Evolutionary conservation across 2,113 vertebrate species (phyloP), one percentile per base, ranked within the genome.

Genomic region (Mellivora capensis): DNA sequence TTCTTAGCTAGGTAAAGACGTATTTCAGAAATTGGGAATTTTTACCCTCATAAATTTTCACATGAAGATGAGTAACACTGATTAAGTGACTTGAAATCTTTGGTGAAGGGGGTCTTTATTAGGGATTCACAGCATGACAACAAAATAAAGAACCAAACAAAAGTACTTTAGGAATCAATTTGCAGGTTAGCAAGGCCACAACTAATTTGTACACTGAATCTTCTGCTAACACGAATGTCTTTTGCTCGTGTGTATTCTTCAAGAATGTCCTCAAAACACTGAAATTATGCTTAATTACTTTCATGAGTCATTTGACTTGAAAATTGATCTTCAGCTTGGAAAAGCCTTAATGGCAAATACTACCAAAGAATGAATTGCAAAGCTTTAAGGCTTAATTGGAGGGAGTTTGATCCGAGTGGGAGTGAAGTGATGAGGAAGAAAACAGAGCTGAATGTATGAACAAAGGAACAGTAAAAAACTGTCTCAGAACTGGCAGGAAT

Each of bases 271-370:
- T 95, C 34, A 67, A 97, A 44, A 79, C 54, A 87, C 29, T 83
- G 77, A 59, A 69, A 97, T 93, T 90, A 74, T 87, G 39, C 12
- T 94, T 94, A 91, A 86, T 96, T 84, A 71, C 34, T 90, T 64
- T 47, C 25, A 37, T 82, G 82, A 96, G 72, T 91, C 81, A 87
- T 95, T 89, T 92, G 88, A 89, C 86, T 97, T 94, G 59, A 96
- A 96, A 88, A 96, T 91, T 79, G 67, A 93, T 93, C 91, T 96
- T 97, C 42, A 93, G 52, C 74, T 93, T 93, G 81, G 88, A 95
- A 94, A 90, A 87, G 13, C 14, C 25, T 85, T 83, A 64, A 64
- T 71, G 61, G 80, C 54, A 93, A 91, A 97, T 72, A 21, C 62
- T 6, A 87, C 37, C 31, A 86, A 87, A 91, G 67, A 67, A 92